Evolutionary conservation across 2,888 invertebrate genomes (phyloP), one percentile per base, ranked within the genome.

Genomic region (Celastrina argiolus): DNA sequence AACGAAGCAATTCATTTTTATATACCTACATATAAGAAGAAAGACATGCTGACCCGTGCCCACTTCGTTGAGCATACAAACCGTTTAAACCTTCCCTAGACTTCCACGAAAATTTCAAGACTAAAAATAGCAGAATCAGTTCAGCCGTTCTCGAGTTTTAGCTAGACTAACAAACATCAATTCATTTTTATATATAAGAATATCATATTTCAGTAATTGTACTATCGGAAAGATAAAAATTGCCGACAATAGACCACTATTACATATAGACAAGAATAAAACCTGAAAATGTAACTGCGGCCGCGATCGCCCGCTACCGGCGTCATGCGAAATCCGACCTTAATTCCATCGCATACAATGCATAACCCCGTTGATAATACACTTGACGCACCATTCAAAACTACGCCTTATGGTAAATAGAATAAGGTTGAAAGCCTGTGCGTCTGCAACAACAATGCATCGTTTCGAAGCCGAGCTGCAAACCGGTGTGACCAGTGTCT

Each of bases 401-500:
- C 3, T 4, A 1, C 10, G 10, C 18, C 4, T 18, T 45, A 45
- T 18, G 18, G 0, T 1, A 1, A 0, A 18, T 0, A 2, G 0
- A 12, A 5, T 73, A 78, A 71, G 68, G 75, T 71, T 39, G 14
- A 16, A 34, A 73, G 77, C 78, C 2, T 18, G n/a, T 45, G 71
- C 59, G 6, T 8, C 1, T 4, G 2, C 4, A n/a, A 16, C 42
- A 16, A 18, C 26, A 14, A 61, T 69, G 65, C 45, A 34, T 36
- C 72, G 63, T 81, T 85, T 77, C 68, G 41, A 65, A 67, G 51
- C 28, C 66, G 61, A 36, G 28, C 0, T 2, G 22, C 4, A 41
- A 87, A 87, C 87, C 87, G 87, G 87, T 87, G 78, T 72, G 78
- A 86, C 87, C 81, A 79, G 83, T 84, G 82, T 81, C 84, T 81